phyloP scores from a whole-genome alignment of 2,888 invertebrate genomes.

The Xanthia togata region DNA sequence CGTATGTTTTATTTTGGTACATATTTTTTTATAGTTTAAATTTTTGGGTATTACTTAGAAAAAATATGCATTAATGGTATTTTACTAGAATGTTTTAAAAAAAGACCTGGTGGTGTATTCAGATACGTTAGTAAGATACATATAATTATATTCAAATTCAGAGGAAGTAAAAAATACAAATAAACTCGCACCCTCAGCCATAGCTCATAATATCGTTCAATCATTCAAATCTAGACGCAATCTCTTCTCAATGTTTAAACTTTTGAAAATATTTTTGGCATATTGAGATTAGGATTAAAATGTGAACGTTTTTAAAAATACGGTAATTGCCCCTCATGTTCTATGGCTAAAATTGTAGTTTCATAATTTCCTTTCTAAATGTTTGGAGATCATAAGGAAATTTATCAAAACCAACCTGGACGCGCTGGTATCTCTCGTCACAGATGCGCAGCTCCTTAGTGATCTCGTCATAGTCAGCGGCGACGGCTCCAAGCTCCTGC shows the following conservation, averaged over 20 bases:
- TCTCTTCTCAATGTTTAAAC: neutral
- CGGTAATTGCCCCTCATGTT: neutral
- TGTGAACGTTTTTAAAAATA: neutral
- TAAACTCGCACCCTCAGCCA: neutral
- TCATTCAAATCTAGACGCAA: neutral
- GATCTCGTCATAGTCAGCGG: slow-evolving; percentile 99
- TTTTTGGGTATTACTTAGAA: neutral
- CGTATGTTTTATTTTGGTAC: neutral
- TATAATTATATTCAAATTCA: neutral
- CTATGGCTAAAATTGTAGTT: neutral
- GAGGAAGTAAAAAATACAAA: neutral
- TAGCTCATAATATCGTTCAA: neutral
- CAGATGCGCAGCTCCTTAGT: slow-evolving; percentile 98
- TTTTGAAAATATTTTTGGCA: neutral
- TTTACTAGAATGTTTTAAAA: neutral
- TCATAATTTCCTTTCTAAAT: neutral
- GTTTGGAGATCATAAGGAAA: neutral
- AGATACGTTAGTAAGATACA: neutral
- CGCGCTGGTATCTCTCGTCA: slow-evolving; percentile 98
- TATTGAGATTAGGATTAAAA: neutral
- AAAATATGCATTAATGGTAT: neutral
- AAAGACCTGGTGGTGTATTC: neutral
- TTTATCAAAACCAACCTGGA: slow-evolving; percentile 88
- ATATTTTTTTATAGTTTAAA: neutral
- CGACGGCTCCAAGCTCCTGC: slow-evolving; percentile 97